Conservation (phyloP, 2,797 vertebrate species). For the Allochrocebus solatus region DNA sequence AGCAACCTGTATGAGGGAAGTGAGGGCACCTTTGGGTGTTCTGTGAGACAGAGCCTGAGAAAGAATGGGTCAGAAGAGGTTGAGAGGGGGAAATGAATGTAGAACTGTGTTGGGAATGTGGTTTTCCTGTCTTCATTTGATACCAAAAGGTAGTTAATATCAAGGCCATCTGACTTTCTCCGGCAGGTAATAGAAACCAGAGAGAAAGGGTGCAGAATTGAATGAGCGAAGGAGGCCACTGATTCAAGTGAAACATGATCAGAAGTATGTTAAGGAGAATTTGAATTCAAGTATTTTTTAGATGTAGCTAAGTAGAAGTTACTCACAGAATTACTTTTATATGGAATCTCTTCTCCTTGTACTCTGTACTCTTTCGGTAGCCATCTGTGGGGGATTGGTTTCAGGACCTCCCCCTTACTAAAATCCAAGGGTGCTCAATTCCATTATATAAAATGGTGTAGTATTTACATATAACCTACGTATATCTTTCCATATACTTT, state of each 20-base stretch:
- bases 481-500: neutral
- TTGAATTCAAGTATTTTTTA: conserved; percentile 38
- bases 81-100: neutral
- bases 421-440: neutral
- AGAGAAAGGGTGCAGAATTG: neutral
- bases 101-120: conserved; percentile 18
- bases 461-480: neutral
- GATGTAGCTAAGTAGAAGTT: conserved; percentile 12
- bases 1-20: neutral
- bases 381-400: neutral
- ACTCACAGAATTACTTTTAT: conserved; percentile 23
- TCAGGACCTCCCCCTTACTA: neutral
- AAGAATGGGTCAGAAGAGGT: neutral
- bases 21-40: neutral
- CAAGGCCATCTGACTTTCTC: neutral
- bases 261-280: conserved; percentile 15
- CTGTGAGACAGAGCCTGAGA: neutral
- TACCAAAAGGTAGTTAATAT: neutral
- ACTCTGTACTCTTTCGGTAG: neutral
- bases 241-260: conserved; percentile 39
- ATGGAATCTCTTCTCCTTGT: neutral
- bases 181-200: neutral
- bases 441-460: neutral
- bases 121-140: conserved; percentile 36
- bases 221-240: neutral